These are phyloP conservation scores for Leucoma salicis DNA, from an alignment of 2,888 invertebrate genomes.

Conservation along the genomic window DNA sequence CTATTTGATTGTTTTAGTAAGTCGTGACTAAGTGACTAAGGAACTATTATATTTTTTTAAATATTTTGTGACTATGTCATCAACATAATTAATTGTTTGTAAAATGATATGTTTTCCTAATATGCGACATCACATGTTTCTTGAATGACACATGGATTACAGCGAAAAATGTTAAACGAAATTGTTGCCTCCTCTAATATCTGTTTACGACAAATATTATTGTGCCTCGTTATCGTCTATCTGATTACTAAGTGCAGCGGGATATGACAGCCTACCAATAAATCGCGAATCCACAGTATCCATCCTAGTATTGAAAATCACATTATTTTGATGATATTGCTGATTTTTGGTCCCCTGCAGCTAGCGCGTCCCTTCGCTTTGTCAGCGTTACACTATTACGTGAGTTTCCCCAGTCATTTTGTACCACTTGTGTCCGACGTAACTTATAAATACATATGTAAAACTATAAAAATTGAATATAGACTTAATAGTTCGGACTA, in stretches of 20 bases:
- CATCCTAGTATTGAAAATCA: not conserved
- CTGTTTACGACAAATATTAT: too few relatives aligned
- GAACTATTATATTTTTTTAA: too few relatives aligned
- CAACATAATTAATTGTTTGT: too few relatives aligned
- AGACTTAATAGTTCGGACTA: not conserved
- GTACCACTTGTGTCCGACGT: not conserved
- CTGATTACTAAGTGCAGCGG: too few relatives aligned
- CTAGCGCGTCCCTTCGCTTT: slow-evolving; percentile 5
- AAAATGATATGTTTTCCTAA: too few relatives aligned
- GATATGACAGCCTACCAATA: not conserved
- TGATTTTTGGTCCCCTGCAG: slow-evolving; percentile 9
- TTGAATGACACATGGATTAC: too few relatives aligned
- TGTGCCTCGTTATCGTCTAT: too few relatives aligned
- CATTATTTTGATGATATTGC: slow-evolving; percentile 10
- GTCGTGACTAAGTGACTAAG: not conserved
- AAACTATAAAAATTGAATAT: not conserved
- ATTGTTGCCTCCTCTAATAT: too few relatives aligned
- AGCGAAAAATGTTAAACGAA: too few relatives aligned
- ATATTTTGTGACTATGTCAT: too few relatives aligned
- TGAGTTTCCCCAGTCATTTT: slow-evolving; percentile 4
- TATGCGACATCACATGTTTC: too few relatives aligned
- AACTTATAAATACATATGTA: not conserved
- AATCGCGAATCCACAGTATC: not conserved
- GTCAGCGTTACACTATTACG: slow-evolving; percentile 8
- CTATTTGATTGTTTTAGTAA: not conserved